These are phyloP conservation scores for Tinea trinotella DNA, from an alignment of 2,888 invertebrate species.

Conservation along the genomic window DNA sequence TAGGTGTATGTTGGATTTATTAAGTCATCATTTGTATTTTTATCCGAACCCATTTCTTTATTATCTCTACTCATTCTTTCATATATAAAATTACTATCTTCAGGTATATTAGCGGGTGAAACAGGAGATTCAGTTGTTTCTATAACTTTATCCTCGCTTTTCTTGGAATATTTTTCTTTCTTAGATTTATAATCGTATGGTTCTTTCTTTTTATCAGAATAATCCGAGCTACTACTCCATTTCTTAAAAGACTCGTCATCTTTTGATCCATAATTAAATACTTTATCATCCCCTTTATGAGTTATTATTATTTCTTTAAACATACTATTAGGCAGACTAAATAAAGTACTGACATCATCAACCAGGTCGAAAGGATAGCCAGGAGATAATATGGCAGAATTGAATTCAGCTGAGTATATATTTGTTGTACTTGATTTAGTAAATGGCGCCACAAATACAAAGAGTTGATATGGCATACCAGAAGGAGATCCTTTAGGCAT, in stretches of 20 bases:
- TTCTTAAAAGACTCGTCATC: conserved; percentile 28
- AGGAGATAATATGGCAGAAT: conserved; percentile 51
- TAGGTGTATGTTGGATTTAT: background rate
- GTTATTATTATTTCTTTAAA: conserved; percentile 45
- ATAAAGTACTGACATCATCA: conserved; percentile 58
- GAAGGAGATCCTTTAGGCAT: conserved; percentile 79
- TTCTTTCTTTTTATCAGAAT: conserved; percentile 25
- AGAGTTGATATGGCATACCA: conserved; percentile 76
- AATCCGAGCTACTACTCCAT: conserved; percentile 29
- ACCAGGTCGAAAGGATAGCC: conserved; percentile 84
- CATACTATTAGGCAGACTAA: conserved; percentile 49
- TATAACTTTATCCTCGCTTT: background rate
- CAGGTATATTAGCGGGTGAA: background rate
- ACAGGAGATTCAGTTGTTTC: background rate
- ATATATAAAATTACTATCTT: background rate
- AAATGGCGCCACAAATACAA: conserved; percentile 74
- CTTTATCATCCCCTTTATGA: conserved; percentile 38
- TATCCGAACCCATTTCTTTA: background rate
- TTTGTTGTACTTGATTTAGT: conserved; percentile 39
- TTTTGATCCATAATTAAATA: conserved; percentile 28
- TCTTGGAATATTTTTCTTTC: conserved; percentile 20
- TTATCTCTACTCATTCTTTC: background rate
- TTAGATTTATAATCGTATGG: conserved; percentile 23
- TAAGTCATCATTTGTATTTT: background rate
- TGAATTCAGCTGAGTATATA: conserved; percentile 58